Evolutionary conservation across 2,888 invertebrate species (phyloP), one percentile per base, ranked within the genome.

Genomic region (Scaptomyza cyrtandrae): DNA sequence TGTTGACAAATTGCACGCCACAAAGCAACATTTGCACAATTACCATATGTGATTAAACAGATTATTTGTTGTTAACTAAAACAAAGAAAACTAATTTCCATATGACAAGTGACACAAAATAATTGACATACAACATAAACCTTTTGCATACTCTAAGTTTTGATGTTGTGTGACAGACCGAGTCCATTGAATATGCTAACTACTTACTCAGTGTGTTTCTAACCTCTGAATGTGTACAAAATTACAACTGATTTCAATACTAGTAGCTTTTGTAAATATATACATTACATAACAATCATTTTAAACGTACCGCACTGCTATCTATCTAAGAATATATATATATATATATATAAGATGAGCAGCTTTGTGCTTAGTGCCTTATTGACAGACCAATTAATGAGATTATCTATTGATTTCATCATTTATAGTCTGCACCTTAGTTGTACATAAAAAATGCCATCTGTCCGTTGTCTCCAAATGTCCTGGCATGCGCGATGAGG

Each of bases 361-460:
- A 45, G 60, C 45, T 56, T 56, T 60, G 35, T 60, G 29, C 19
- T 43, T 37, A 41, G 43, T 56, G 31, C 55, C 31, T 39, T 16
- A 39, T 29, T 9, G 49, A 29, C 27, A 35, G 31, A 41, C 55
- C 52, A 55, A 72, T 57, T 80, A 77, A 78, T 74, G 31, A 62
- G 27, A 59, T 59, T 55, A 35, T 44, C 37, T 66, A 65, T 72
- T 67, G 53, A 72, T 79, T 63, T 71, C 74, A 72, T 75, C 76
- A 82, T 80, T 89, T 94, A 65, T 94, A 98, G 99, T 99, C 78
- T 99, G 99, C 93, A 99, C 99, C 68, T 98, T 98, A 93, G 99
- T 99, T 90, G 99, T 99, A 77, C 99, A 99, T 94, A 99, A 99
- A 93, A 95, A 99, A 91, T 99, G 99, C 92, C 99, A 99, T 93